phyloP scores from a whole-genome alignment of 2,888 invertebrate species.

The Eudasyphora cyanicolor region DNA sequence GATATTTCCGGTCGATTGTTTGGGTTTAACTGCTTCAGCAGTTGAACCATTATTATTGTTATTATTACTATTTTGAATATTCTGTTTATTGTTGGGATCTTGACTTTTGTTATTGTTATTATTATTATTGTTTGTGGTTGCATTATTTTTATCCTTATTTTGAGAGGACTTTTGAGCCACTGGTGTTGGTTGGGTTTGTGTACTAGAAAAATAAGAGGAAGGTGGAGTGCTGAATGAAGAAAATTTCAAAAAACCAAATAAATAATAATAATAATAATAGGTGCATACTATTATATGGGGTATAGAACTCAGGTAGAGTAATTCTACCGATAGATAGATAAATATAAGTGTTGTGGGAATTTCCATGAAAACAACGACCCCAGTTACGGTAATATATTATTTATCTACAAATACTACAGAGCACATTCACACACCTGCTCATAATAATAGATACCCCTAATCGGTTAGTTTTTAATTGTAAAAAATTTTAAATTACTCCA shows the following conservation, averaged over 20 bases:
- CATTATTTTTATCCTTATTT: slow-evolving; percentile 64
- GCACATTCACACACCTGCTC: too few species aligned
- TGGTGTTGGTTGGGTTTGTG: slow-evolving; percentile 47
- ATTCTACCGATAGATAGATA: too few species aligned
- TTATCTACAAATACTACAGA: too few species aligned
- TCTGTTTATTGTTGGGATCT: slow-evolving; percentile 19
- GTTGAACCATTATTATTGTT: slow-evolving; percentile 70
- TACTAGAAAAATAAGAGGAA: slow-evolving; percentile 56
- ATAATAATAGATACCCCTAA: too few species aligned
- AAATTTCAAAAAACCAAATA: slow-evolving; percentile 41
- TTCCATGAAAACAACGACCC: too few species aligned
- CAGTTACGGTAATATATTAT: too few species aligned
- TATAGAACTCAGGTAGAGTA: too few species aligned
- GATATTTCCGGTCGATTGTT: slow-evolving; percentile 92
- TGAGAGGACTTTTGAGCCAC: slow-evolving; percentile 54
- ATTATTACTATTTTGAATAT: slow-evolving; percentile 51
- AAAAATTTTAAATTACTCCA: too few species aligned
- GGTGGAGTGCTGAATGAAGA: slow-evolving; percentile 40
- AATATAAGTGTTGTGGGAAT: too few species aligned
- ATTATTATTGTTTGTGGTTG: slow-evolving; percentile 66
- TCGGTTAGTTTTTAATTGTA: too few species aligned
- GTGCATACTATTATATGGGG: neutral
- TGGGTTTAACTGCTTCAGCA: slow-evolving; percentile 81
- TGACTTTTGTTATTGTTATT: slow-evolving; percentile 68
- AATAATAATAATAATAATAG: slow-evolving; percentile 29